Base-by-base conservation (phyloP, 2,113 vertebrate species). In the Microcebus tavaratra region DNA sequence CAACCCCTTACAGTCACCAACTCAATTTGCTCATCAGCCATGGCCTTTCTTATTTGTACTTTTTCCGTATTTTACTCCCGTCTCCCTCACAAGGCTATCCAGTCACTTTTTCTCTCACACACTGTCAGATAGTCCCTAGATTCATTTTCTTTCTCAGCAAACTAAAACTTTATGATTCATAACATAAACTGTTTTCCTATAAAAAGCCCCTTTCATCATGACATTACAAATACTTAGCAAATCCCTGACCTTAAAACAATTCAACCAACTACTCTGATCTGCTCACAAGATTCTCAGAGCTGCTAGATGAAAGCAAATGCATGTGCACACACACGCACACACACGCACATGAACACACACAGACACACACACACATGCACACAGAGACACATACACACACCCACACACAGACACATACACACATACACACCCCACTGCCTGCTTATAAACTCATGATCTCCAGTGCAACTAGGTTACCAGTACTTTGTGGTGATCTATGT, bases 371-470 rank as follows among this genome's bases (percentile, higher is more conserved):
- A 36, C 36, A 36, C 36, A 36, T 36, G 36, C 36, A 36, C 36
- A 36, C 36, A 36, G 36, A 36, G 36, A 36, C 36, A 36, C 36
- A 36, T 36, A 36, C 36, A 36, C 36, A 36, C 36, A 36, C 36
- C 36, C 36, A 36, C 36, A 36, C 36, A 36, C 36, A 3, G 36
- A 36, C 36, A 36, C 36, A 36, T 3, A 36, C 36, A 36, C 36
- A 39, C 36, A 50, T 3, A n/a, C 70, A 10, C 4, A 25, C 3
- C 59, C 2, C 27, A 1, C 2, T 12, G 3, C 25, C 31, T 70
- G 57, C 11, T 78, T 91, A 15, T 57, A 70, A 53, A 53, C 45
- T 55, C 31, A 27, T 21, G 45, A 57, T 65, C 2, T 78, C 11
- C 21, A 31, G 8, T 55, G 14, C 13, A 57, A 20, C 23, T 27